Percentiles rank a stretch among this genome's conserved stretches.
These are phyloP conservation scores for Pantelozetes paolii DNA, from an alignment of 2,888 invertebrate genomes.

Conservation along the genomic window DNA sequence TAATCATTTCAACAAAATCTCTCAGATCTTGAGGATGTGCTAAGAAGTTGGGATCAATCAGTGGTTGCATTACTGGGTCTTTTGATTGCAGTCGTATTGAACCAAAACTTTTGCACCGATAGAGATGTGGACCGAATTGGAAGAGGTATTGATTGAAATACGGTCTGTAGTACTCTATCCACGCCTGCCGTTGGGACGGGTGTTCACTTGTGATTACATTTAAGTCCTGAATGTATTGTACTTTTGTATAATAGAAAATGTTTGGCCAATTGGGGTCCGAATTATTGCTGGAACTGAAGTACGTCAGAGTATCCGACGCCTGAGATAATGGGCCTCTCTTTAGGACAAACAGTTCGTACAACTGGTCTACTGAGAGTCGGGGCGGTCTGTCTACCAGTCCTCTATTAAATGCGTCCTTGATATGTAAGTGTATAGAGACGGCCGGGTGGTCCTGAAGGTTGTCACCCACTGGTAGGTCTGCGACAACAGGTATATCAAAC, in stretches of 20 bases:
- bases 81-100: slow-evolving; percentile 10
- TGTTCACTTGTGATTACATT: background rate
- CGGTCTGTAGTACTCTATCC: slow-evolving; percentile 5
- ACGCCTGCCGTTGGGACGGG: background rate
- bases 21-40: background rate
- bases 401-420: background rate
- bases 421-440: background rate
- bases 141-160: background rate
- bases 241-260: slow-evolving; percentile 32
- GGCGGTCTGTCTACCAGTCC: background rate
- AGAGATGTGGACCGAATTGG: slow-evolving; percentile 1
- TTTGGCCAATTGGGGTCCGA: slow-evolving; percentile 20
- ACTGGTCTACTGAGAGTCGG: background rate
- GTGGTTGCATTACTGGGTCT: background rate
- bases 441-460: slow-evolving; percentile 19
- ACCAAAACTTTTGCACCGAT: slow-evolving; percentile 19
- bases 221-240: slow-evolving; percentile 21
- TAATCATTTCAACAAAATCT: background rate
- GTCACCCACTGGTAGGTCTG: slow-evolving; percentile 17
- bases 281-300: slow-evolving; percentile 22
- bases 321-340: slow-evolving; percentile 11
- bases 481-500: background rate
- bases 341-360: slow-evolving; percentile 6
- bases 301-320: background rate
- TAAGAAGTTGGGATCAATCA: slow-evolving; percentile 27